Evolutionary conservation across 2,888 invertebrate species (phyloP).

Genomic region (Eupsilia transversa): DNA sequence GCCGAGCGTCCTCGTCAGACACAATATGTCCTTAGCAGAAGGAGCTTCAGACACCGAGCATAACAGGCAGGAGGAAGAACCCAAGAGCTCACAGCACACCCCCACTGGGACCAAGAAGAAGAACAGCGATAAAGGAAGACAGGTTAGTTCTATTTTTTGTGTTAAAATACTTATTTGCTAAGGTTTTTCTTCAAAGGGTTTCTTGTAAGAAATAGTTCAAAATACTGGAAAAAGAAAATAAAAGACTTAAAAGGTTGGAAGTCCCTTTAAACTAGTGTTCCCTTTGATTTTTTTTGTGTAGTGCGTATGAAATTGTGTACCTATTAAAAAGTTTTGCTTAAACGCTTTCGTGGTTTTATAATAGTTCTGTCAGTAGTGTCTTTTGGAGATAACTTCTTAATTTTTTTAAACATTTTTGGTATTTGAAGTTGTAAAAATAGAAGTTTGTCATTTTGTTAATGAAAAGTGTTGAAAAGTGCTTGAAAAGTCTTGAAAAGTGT

Average conservation of each 20-base stretch:
- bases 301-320: background rate
- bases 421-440: background rate
- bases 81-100: conserved; percentile 58
- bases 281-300: background rate
- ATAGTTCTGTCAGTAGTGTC: background rate
- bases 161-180: background rate
- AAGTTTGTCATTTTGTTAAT: background rate
- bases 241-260: background rate
- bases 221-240: background rate
- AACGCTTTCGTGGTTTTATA: background rate
- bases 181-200: background rate
- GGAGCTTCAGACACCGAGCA: conserved; percentile 86
- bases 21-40: conserved; percentile 88
- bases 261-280: too few species aligned
- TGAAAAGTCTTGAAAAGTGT: too few species aligned
- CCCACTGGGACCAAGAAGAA: conserved; percentile 67
- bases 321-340: background rate
- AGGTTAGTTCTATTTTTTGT: conserved; percentile 56
- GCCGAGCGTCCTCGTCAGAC: conserved; percentile 78
- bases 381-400: background rate
- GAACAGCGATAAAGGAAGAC: conserved; percentile 70
- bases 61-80: conserved; percentile 67
- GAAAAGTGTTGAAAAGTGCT: background rate
- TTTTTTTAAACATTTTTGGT: background rate
- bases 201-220: background rate